Evolutionary conservation across 2,113 vertebrate species (phyloP), one percentile per base, ranked within the genome.

Genomic region (Axis porcinus): DNA sequence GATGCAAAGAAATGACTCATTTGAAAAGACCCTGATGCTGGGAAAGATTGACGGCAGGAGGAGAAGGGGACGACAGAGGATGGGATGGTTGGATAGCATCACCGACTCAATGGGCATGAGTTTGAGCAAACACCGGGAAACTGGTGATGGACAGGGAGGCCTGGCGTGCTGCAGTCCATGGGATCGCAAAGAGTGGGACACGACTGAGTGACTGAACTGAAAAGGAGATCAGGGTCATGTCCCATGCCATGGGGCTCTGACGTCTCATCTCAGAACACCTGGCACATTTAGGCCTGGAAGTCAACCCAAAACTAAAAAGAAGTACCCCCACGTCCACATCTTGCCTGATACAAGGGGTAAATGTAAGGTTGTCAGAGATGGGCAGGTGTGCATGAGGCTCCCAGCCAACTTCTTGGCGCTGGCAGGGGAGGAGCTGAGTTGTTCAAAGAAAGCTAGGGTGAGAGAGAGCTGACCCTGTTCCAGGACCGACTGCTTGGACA

Each of bases 41-140:
- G 64, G 19, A 70, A 70, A 36, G 64, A 70, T 23, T 70, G 17
- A 23, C 23, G n/a, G n/a, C 0, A 0, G n/a, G 17, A 36, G n/a
- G 64, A 70, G n/a, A 70, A 70, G n/a, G 10, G 9, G n/a, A 70
- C 0, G 0, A 70, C 17, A 36, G n/a, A 36, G 17, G n/a, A 36
- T 36, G 4, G 21, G n/a, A 70, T 70, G 17, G 17, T 36, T 70
- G 64, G 64, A 70, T 12, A 17, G 64, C 64, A 23, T 70, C 17
- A 36, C 64, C 0, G 1, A 70, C n/a, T 36, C 64, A 23, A 23
- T 0, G 4, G 64, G 10, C 9, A 70, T 70, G 64, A 70, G 19
- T 70, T 12, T 70, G n/a, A 70, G 64, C n/a, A 12, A 36, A 36
- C 17, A 12, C 64, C 9, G 2, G 64, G 64, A 36, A 36, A 17